Evolutionary conservation across 1,140 invertebrate genomes (phyloP).

Genomic region (Drosophila simulans): DNA sequence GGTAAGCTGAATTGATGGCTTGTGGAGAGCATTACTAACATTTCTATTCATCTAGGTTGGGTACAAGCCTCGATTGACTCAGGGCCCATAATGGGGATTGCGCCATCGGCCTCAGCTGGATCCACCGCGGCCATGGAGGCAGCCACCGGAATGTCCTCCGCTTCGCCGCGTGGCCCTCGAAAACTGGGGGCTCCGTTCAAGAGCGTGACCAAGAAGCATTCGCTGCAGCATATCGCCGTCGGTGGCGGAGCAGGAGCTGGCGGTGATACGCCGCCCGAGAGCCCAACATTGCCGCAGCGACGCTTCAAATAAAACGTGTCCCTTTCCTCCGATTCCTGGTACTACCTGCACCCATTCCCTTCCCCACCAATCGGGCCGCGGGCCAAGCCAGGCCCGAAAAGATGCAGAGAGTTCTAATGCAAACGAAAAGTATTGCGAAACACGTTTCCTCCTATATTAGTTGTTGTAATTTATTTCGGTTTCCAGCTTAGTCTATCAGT

Average conservation of each 20-base stretch:
- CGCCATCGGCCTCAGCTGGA: conserved; percentile 70
- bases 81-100: conserved; percentile 62
- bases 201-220: conserved; percentile 82
- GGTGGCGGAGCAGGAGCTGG: conserved; percentile 48
- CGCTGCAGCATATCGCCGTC: conserved; percentile 74
- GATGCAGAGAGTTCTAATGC: conserved; percentile 55
- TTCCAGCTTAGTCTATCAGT: conserved; percentile 59
- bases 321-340: conserved; percentile 36
- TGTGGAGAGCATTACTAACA: neutral
- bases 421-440: conserved; percentile 73
- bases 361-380: conserved; percentile 19
- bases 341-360: conserved; percentile 69
- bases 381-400: conserved; percentile 28
- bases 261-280: conserved; percentile 85
- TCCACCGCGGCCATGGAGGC: conserved; percentile 80
- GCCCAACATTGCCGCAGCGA: conserved; percentile 84
- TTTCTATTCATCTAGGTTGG: conserved; percentile 62
- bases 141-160: conserved; percentile 53
- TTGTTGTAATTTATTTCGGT: conserved; percentile 72
- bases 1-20: conserved; percentile 29
- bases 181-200: conserved; percentile 85
- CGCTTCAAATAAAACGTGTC: conserved; percentile 75
- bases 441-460: conserved; percentile 63
- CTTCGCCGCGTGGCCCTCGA: conserved; percentile 85
- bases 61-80: conserved; percentile 80